Base-by-base conservation (phyloP, 2,113 vertebrate species). In the Platysteira castanea region DNA sequence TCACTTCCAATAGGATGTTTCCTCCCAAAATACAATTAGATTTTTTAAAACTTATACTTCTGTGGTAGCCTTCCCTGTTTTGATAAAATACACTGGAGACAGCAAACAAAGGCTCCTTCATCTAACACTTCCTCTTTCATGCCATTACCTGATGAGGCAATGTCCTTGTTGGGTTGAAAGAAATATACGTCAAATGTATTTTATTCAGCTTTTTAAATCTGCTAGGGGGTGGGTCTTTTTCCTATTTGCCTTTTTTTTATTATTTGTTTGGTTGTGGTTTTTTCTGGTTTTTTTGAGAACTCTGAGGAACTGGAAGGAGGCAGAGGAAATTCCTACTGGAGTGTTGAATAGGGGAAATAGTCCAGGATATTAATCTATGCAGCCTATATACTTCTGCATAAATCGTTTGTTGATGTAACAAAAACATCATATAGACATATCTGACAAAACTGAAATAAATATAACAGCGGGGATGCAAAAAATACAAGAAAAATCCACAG, bases 261-360 rank as follows among this genome's bases (percentile, higher is more conserved):
- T 61, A 5, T 1, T 64, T 74, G 4, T 0, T 57, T 44, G 20
- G 1, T n/a, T 17, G 4, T 10, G 7, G 5, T 30, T 63, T 22
- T 67, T 86, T 24, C 27, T 8, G 4, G 3, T 5, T 31, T n/a
- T 42, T 70, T 54, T 65, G 15, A 77, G 37, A 84, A 70, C 15
- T 20, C 20, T 39, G 30, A 54, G 21, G 9, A 82, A 64, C 10
- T 18, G 30, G 6, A 14, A 92, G 6, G 16, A 70, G 5, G 3
- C 11, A 67, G 3, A 12, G 33, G 15, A 87, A 91, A 82, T 78
- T 78, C 10, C 31, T 31, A 21, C 19, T 52, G 35, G 12, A 84
- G 31, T 78, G 7, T 1, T 60, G 53, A 59, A 56, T 4, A 68
- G 2, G 7, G 21, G 27, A 84, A 11, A 56, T 19, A 39, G 22